Evolutionary conservation across 2,113 vertebrate genomes (phyloP).

Genomic region (Circaetus gallicus): DNA sequence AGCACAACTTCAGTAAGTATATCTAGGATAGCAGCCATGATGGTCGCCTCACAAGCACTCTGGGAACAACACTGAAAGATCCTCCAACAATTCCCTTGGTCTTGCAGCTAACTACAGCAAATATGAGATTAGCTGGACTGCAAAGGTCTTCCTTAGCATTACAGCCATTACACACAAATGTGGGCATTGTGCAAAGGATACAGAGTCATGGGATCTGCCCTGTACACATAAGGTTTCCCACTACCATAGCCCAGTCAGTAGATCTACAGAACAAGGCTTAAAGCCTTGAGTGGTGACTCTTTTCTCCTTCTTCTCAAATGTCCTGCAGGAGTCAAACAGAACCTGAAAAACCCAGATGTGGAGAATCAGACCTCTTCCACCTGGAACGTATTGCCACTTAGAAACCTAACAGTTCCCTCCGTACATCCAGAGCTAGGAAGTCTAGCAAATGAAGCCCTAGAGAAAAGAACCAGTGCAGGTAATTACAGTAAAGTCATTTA

Average conservation of each 20-base stretch:
- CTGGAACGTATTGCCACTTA: rapidly evolving
- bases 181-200: neutral
- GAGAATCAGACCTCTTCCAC: neutral
- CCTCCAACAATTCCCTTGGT: neutral
- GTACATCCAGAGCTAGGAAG: neutral
- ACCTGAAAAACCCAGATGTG: neutral
- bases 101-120: neutral
- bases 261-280: neutral
- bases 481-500: neutral
- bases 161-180: neutral
- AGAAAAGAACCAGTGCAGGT: neutral
- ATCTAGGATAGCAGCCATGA: neutral
- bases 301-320: neutral
- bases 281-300: neutral
- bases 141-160: neutral
- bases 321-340: neutral
- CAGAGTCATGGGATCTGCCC: too few relatives aligned
- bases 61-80: neutral
- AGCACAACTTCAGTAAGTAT: neutral
- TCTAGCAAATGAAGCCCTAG: neutral
- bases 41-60: neutral
- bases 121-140: neutral
- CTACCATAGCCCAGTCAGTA: neutral
- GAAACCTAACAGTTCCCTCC: neutral
- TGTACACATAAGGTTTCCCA: neutral